Base-by-base conservation (phyloP, 2,888 invertebrate species). In the Nephrocerus scutellatus region DNA sequence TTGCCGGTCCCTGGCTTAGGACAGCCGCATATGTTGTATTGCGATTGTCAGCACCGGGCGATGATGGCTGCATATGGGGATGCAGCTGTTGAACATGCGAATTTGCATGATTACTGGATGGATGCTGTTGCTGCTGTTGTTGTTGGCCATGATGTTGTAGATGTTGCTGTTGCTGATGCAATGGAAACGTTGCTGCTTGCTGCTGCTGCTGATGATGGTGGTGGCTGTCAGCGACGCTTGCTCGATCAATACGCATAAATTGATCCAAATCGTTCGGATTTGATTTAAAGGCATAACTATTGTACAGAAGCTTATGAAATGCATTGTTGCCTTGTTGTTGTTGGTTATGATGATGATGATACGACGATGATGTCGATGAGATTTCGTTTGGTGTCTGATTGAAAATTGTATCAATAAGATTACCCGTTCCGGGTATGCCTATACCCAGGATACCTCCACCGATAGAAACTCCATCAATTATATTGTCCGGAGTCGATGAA, bases 1-100 rank as follows among this genome's bases (percentile, higher is more conserved):
- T 50, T 38, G 54, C 57, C 13, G 55, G 57, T 2, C 66, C 69
- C 43, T 70, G 66, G 41, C 70, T 69, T 32, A 70, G 55, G 14
- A 70, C 70, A 20, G 70, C 63, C 6, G 70, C 70, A 47, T 70
- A 70, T 1, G 67, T 67, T 20, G 65, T 65, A 25, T 60, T 63
- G n/a, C 43, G 57, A 36, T 49, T 43, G 30, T 52, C 52, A 3
- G 30, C 42, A 14, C 37, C 32, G 16, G 33, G 26, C 18, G 33
- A 6, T 12, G 12, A 8, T 9, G 29, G 23, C 15, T 31, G 18
- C 5, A 16, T 14, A 12, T 47, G 42, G 10, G 36, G 39, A 29
- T 45, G 41, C 29, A 46, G 37, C 6, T 33, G 14, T 29, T 44
- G 46, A 14, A 34, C 51, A 43, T 39, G 14, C 8, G 26, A 5